Evolutionary conservation across 2,113 vertebrate genomes (phyloP).

Genomic region (Clinocottus analis): DNA sequence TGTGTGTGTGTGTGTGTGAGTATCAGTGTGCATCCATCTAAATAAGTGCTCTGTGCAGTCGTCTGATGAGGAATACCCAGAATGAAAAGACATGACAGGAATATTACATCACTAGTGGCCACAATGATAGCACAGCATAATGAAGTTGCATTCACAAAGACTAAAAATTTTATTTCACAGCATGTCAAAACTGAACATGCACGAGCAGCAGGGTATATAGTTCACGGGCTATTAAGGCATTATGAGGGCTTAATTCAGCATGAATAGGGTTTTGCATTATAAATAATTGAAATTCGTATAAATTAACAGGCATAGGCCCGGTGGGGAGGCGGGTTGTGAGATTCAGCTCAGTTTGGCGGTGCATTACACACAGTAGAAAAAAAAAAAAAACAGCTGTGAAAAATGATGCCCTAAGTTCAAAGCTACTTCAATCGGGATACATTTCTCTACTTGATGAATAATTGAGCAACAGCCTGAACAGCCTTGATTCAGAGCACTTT

Average conservation of each 20-base stretch:
- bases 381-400: conserved; percentile 74
- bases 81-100: conserved; percentile 7
- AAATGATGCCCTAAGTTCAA: conserved; percentile 85
- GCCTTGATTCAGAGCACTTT: conserved; percentile 80
- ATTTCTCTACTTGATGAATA: conserved; percentile 85
- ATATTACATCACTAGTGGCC: conserved; percentile 8
- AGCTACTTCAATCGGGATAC: conserved; percentile 86
- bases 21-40: conserved; percentile 1
- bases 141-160: conserved; percentile 48
- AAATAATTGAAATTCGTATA: conserved; percentile 81
- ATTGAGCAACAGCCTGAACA: conserved; percentile 82
- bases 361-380: conserved; percentile 55
- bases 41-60: conserved; percentile 9
- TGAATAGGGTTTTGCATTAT: conserved; percentile 71
- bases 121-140: conserved; percentile 23
- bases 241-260: conserved; percentile 75
- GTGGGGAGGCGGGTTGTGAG: conserved; percentile 40
- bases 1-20: not conserved
- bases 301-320: conserved; percentile 70
- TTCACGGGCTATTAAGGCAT: conserved; percentile 70
- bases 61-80: not conserved
- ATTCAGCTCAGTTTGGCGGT: conserved; percentile 53
- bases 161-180: conserved; percentile 48
- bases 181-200: conserved; percentile 46
- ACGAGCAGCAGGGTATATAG: conserved; percentile 42